Evolutionary conservation across 2,797 vertebrate genomes (phyloP).

Genomic region (Argentina silus): DNA sequence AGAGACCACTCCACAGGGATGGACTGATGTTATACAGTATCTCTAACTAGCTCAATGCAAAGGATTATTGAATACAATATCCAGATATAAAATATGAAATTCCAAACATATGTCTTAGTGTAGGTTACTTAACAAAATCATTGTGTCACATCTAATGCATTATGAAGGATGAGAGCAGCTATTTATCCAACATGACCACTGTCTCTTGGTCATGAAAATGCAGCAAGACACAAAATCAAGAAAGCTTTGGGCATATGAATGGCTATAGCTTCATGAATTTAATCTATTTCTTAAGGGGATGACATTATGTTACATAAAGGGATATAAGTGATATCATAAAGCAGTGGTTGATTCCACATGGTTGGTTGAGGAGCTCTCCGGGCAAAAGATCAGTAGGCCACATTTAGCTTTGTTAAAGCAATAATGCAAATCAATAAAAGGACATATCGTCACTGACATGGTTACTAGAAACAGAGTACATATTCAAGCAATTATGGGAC

Average conservation of each 20-base stretch:
- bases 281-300: neutral
- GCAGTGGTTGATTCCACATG: conserved; percentile 31
- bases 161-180: too few relatives aligned
- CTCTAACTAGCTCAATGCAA: conserved; percentile 42
- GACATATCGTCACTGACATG: conserved; percentile 29
- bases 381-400: conserved; percentile 13
- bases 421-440: conserved; percentile 41
- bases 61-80: conserved; percentile 32
- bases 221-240: too few relatives aligned
- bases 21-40: conserved; percentile 48
- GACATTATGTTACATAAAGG: neutral
- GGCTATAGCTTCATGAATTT: neutral
- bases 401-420: conserved; percentile 43
- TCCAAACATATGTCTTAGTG: neutral
- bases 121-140: neutral
- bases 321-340: neutral
- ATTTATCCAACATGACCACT: too few relatives aligned
- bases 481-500: conserved; percentile 13
- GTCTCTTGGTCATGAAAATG: too few relatives aligned
- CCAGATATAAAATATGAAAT: neutral
- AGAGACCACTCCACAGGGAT: conserved; percentile 45
- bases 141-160: too few relatives aligned
- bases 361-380: conserved; percentile 14
- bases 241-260: neutral
- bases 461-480: neutral